A percentile compares a stretch with the other conserved stretches of the same genome.
Conservation (phyloP, 2,888 invertebrate species). For the Drosophila longiperda region DNA sequence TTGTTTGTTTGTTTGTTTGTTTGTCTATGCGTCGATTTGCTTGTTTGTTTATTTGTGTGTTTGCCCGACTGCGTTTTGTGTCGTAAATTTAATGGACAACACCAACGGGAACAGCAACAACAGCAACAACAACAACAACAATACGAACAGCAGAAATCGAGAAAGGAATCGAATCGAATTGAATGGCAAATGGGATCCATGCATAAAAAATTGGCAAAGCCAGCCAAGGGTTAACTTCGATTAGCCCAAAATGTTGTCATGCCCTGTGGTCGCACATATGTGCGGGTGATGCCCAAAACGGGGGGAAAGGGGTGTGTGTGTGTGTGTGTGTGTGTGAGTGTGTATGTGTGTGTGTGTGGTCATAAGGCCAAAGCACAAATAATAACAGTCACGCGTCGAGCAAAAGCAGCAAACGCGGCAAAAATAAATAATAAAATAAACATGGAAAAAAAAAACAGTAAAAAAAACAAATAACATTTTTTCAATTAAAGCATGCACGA, state of each 20-base stretch:
- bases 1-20: conserved; percentile 60
- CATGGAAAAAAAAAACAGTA: conserved; percentile 40
- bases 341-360: conserved; percentile 59
- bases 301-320: neutral
- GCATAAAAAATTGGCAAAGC: conserved; percentile 79
- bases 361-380: conserved; percentile 78
- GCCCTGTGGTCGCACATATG: conserved; percentile 81
- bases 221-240: conserved; percentile 80
- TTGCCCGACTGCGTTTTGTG: conserved; percentile 78
- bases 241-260: conserved; percentile 80
- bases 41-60: conserved; percentile 64
- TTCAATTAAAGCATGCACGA: neutral
- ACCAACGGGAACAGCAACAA: conserved; percentile 41
- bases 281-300: conserved; percentile 45
- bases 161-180: conserved; percentile 76
- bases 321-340: conserved; percentile 6
- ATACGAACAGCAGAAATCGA: conserved; percentile 58
- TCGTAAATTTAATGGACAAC: conserved; percentile 79
- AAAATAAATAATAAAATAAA: conserved; percentile 75
- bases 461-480: conserved; percentile 31
- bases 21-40: conserved; percentile 73
- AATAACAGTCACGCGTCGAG: conserved; percentile 75
- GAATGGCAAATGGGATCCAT: conserved; percentile 77
- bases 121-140: conserved; percentile 25
- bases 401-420: conserved; percentile 69